Evolutionary conservation across 2,888 invertebrate genomes (phyloP).

Genomic region (Mactromeris polynyma): DNA sequence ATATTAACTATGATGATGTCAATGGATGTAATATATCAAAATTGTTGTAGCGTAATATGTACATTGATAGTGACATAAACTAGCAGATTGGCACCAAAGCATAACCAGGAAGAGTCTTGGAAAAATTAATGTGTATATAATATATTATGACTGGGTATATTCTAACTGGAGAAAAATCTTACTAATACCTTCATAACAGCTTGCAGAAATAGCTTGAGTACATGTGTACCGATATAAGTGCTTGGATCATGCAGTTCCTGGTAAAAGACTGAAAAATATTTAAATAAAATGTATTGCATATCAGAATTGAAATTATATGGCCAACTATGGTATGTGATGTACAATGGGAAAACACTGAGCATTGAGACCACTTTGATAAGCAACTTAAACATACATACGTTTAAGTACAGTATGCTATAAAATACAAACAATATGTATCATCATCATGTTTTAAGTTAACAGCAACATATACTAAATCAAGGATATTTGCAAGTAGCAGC

Average conservation of each 20-base stretch:
- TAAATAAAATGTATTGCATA: not conserved
- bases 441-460: too few relatives aligned
- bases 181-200: conserved; percentile 88
- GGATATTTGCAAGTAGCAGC: too few relatives aligned
- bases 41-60: not conserved
- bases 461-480: too few relatives aligned
- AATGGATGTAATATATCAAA: not conserved
- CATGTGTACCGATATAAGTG: conserved; percentile 91
- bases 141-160: not conserved
- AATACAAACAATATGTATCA: too few relatives aligned
- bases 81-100: not conserved
- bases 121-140: too few relatives aligned
- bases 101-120: too few relatives aligned
- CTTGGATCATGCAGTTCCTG: conserved; percentile 92
- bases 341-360: too few relatives aligned
- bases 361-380: too few relatives aligned
- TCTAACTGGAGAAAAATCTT: not conserved
- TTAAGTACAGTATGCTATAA: too few relatives aligned
- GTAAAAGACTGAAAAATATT: conserved; percentile 89
- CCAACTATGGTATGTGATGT: too few relatives aligned
- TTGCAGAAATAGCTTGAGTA: conserved; percentile 90
- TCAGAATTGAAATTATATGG: too few relatives aligned
- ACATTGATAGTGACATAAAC: not conserved
- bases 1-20: not conserved
- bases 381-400: too few relatives aligned